Evolutionary conservation across 2,888 invertebrate species (phyloP).

Genomic region (Sthenelais limicola): DNA sequence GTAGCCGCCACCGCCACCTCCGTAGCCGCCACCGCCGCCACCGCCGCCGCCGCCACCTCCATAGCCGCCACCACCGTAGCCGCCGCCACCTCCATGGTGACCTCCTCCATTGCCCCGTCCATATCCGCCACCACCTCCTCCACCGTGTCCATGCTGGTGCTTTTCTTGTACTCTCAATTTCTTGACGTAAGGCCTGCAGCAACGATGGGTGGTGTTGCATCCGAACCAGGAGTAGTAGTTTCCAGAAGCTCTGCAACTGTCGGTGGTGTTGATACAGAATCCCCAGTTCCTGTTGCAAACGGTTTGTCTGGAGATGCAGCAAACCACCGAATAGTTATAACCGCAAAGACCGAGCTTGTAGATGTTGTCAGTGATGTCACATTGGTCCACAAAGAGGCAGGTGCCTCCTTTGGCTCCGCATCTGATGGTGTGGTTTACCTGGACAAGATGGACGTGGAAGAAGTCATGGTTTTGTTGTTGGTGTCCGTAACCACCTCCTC

Average conservation of each 20-base stretch:
- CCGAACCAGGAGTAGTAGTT: constrained; percentile 31
- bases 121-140: not conserved
- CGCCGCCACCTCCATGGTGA: not conserved
- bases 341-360: constrained; percentile 32
- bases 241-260: constrained; percentile 8
- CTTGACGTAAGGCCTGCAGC: constrained; percentile 29
- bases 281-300: constrained; percentile 30
- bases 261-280: constrained; percentile 23
- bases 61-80: constrained; percentile 8
- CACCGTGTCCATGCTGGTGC: not conserved
- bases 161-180: not conserved
- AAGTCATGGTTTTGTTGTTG: not conserved
- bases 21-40: not conserved
- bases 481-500: constrained; percentile 11
- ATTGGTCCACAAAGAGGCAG: constrained; percentile 8
- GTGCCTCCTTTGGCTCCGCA: constrained; percentile 31
- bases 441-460: constrained; percentile 33
- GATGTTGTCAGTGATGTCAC: constrained; percentile 28
- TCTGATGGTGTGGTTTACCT: constrained; percentile 28
- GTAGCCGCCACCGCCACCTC: constrained; percentile 8
- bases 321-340: constrained; percentile 24
- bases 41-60: constrained; percentile 15
- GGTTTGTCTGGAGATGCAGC: constrained; percentile 8
- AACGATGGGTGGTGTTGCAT: constrained; percentile 21
- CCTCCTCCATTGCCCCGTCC: not conserved